phyloP scores from a whole-genome alignment of 2,113 vertebrate genomes.

The Bambusicola thoracicus region DNA sequence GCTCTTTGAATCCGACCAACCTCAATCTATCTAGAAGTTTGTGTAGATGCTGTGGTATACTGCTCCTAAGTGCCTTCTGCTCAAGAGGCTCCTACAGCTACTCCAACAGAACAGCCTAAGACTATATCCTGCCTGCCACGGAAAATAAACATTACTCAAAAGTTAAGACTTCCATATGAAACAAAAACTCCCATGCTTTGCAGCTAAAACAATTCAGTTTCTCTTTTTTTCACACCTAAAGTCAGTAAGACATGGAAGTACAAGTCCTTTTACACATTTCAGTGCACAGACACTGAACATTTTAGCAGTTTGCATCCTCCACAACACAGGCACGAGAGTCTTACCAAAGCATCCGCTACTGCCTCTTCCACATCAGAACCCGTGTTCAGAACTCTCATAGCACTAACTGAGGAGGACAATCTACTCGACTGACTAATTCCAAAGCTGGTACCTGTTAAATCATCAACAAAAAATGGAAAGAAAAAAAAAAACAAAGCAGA shows the following conservation, averaged over 20 bases:
- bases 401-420: slow-evolving; percentile 93
- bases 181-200: neutral
- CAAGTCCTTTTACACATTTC: neutral
- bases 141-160: rapidly evolving
- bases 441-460: slow-evolving; percentile 82
- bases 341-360: slow-evolving; percentile 95
- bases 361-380: slow-evolving; percentile 97
- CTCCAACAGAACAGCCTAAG: neutral
- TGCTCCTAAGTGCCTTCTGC: neutral
- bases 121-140: neutral
- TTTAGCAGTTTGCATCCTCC: neutral
- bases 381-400: slow-evolving; percentile 95
- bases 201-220: neutral
- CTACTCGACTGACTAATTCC: slow-evolving; percentile 93
- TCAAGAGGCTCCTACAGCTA: neutral
- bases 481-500: neutral
- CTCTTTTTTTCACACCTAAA: neutral
- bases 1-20: neutral
- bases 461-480: slow-evolving; percentile 12
- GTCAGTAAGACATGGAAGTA: neutral
- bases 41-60: neutral
- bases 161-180: neutral
- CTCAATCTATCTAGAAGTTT: neutral
- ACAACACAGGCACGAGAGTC: neutral
- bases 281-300: neutral